Conservation (phyloP, 2,888 invertebrate species). For the Protodeltote pygarga region DNA sequence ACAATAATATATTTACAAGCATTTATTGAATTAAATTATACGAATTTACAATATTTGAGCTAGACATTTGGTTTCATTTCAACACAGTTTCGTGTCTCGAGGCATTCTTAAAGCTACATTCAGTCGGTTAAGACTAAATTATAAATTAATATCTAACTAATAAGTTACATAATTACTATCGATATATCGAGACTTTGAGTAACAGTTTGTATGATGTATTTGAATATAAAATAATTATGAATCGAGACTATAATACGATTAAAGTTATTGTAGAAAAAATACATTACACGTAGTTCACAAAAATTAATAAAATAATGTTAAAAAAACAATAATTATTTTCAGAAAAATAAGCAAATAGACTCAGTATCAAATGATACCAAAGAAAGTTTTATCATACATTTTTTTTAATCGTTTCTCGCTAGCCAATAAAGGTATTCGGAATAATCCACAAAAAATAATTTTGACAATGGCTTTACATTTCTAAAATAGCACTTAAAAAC, state of each 20-base stretch:
- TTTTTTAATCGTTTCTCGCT: too few relatives aligned
- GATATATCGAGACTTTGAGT: slow-evolving; percentile 8
- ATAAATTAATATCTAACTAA: slow-evolving; percentile 33
- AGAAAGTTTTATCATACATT: neutral
- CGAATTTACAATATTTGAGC: slow-evolving; percentile 71
- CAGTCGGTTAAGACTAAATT: slow-evolving; percentile 61
- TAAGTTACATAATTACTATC: slow-evolving; percentile 4
- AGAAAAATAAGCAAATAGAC: neutral
- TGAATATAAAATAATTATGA: neutral
- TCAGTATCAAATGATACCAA: neutral
- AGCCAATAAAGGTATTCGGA: too few relatives aligned
- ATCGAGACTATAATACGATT: neutral
- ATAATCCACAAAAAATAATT: too few relatives aligned
- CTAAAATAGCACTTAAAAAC: too few relatives aligned
- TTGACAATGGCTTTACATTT: too few relatives aligned
- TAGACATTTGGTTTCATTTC: slow-evolving; percentile 73
- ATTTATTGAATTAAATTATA: slow-evolving; percentile 62
- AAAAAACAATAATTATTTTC: neutral
- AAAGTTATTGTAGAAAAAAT: neutral
- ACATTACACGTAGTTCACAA: neutral
- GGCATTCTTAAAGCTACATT: slow-evolving; percentile 61
- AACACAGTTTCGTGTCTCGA: slow-evolving; percentile 66
- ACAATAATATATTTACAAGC: slow-evolving; percentile 48
- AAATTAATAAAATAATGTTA: neutral
- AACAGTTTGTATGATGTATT: too few relatives aligned